Conservation (phyloP, 1,140 invertebrate genomes). For the Brachystomella parvula region DNA sequence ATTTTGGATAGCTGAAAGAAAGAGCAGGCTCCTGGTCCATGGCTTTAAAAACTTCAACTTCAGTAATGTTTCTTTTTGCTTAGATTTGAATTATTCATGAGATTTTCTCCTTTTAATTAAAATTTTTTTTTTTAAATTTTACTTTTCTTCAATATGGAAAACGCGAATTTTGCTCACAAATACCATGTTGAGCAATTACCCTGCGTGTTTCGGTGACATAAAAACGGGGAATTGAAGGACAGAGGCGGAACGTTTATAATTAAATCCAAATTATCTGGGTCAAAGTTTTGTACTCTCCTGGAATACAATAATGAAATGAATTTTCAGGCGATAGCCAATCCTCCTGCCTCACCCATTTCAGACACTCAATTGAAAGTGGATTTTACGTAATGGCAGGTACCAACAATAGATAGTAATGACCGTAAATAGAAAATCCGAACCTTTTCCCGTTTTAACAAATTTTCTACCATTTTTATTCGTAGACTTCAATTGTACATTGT, state of each 20-base stretch:
- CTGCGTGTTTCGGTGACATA: no score
- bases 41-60: not conserved
- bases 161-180: not conserved
- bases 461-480: not conserved
- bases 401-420: not conserved
- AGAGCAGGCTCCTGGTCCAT: no score
- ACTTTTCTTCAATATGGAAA: not conserved
- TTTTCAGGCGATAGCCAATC: no score
- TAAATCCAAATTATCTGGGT: not conserved
- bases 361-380: not conserved
- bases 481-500: not conserved
- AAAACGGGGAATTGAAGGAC: not conserved
- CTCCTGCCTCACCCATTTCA: not conserved
- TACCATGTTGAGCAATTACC: not conserved
- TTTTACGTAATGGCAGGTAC: not conserved
- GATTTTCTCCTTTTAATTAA: no score
- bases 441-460: not conserved
- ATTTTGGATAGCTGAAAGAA: no score
- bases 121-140: not conserved
- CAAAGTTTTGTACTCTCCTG: not conserved
- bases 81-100: no score
- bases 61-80: not conserved
- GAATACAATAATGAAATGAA: no score
- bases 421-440: not conserved
- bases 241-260: not conserved